Conservation (phyloP, 2,888 invertebrate genomes). For the Carabus problematicus region DNA sequence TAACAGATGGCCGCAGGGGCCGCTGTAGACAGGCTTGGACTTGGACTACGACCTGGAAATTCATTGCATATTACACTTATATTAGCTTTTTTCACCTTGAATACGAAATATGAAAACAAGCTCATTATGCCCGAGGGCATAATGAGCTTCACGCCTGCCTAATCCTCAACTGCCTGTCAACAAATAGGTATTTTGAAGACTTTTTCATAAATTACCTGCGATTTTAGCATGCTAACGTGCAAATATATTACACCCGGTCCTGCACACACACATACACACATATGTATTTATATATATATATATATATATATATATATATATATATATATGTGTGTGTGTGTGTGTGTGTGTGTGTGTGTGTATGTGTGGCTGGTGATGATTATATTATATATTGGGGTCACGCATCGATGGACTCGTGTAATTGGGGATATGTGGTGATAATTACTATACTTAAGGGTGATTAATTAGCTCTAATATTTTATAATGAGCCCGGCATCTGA, state of each 20-base stretch:
- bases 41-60: too few species aligned
- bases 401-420: slow-evolving; percentile 17
- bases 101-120: too few species aligned
- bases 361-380: neutral
- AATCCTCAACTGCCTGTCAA: too few species aligned
- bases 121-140: too few species aligned
- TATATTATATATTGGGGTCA: neutral
- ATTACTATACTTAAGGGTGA: slow-evolving; percentile 38
- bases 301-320: too few species aligned
- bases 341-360: slow-evolving; percentile 7
- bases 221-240: too few species aligned
- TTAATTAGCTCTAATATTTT: slow-evolving; percentile 40
- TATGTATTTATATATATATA: slow-evolving; percentile 2
- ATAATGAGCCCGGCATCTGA: slow-evolving; percentile 20
- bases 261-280: slow-evolving; percentile 3
- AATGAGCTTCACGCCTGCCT: too few species aligned
- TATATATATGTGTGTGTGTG: slow-evolving; percentile 4
- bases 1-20: neutral
- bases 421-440: slow-evolving; percentile 29
- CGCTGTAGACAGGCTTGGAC: neutral
- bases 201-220: too few species aligned
- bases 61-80: too few species aligned
- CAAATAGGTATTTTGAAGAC: too few species aligned
- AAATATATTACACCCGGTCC: neutral
- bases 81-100: too few species aligned